Evolutionary conservation across 2,888 invertebrate genomes (phyloP).

Genomic region (Tenthredo distinguenda): DNA sequence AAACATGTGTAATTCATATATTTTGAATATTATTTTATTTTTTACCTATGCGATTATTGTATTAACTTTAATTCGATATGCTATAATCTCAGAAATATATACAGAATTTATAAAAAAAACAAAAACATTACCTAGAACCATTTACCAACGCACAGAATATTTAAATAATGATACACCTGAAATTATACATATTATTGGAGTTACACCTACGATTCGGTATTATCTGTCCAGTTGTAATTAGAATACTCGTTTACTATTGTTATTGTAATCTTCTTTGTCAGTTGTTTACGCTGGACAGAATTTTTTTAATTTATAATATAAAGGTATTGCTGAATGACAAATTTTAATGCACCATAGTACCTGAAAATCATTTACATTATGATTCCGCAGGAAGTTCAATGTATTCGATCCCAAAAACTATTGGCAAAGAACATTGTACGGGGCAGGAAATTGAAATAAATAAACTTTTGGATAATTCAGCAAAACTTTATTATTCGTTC

Average conservation of each 20-base stretch:
- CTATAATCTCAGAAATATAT: slow-evolving; percentile 27
- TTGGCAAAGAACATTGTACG: not conserved
- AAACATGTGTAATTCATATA: slow-evolving; percentile 39
- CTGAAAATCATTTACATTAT: not conserved
- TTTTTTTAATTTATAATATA: not conserved
- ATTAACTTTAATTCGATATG: slow-evolving; percentile 28
- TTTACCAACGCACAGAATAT: slow-evolving; percentile 44
- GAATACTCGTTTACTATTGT: not conserved
- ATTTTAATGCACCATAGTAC: not conserved
- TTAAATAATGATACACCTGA: not conserved
- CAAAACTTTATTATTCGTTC: slow-evolving; percentile 1
- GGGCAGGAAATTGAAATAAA: slow-evolving; percentile 2
- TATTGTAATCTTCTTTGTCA: not conserved
- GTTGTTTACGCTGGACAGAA: not conserved
- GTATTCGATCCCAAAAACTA: not conserved
- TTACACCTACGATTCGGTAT: not conserved
- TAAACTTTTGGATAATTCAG: not conserved
- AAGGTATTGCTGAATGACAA: not conserved
- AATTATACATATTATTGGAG: slow-evolving; percentile 23
- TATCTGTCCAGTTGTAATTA: not conserved
- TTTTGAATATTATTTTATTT: slow-evolving; percentile 31
- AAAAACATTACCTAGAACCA: slow-evolving; percentile 29
- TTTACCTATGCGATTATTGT: slow-evolving; percentile 41
- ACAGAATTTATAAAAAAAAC: slow-evolving; percentile 1
- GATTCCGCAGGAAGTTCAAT: not conserved